Conservation (phyloP, 2,888 invertebrate species). For the Phalangium opilio region DNA sequence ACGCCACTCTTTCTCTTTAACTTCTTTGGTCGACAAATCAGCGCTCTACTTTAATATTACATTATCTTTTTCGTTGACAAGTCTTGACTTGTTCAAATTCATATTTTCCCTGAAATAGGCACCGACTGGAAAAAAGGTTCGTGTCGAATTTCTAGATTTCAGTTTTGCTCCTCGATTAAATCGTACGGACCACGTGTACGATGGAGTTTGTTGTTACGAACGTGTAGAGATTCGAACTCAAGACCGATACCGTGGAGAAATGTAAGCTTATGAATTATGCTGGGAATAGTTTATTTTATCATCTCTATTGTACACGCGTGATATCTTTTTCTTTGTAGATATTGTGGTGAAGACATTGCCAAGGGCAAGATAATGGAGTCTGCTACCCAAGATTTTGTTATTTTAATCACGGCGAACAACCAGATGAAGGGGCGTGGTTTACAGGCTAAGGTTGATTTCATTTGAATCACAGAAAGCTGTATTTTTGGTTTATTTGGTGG, state of each 20-base stretch:
- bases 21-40: too few species aligned
- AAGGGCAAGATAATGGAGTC: constrained; percentile 16
- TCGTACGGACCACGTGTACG: constrained; percentile 8
- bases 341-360: constrained; percentile 16
- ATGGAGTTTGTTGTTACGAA: constrained; percentile 13
- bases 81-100: too few species aligned
- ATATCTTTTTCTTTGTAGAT: constrained; percentile 6
- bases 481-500: too few species aligned
- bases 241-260: constrained; percentile 13
- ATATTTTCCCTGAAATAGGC: too few species aligned
- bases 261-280: constrained; percentile 9
- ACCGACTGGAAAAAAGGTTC: constrained; percentile 12
- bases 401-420: constrained; percentile 15
- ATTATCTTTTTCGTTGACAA: too few species aligned
- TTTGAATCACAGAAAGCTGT: too few species aligned
- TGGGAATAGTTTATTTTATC: too few species aligned
- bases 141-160: constrained; percentile 17
- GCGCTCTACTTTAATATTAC: too few species aligned
- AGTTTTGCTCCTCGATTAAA: constrained; percentile 13
- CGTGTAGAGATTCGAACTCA: constrained; percentile 17
- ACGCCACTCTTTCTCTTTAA: too few species aligned
- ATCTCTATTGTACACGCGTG: neutral
- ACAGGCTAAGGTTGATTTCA: constrained; percentile 9
- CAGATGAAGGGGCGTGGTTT: constrained; percentile 17
- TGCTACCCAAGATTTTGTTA: constrained; percentile 12